These are phyloP conservation scores for Matsumurasca onukii DNA, from an alignment of 1,140 invertebrate genomes.

Conservation along the genomic window DNA sequence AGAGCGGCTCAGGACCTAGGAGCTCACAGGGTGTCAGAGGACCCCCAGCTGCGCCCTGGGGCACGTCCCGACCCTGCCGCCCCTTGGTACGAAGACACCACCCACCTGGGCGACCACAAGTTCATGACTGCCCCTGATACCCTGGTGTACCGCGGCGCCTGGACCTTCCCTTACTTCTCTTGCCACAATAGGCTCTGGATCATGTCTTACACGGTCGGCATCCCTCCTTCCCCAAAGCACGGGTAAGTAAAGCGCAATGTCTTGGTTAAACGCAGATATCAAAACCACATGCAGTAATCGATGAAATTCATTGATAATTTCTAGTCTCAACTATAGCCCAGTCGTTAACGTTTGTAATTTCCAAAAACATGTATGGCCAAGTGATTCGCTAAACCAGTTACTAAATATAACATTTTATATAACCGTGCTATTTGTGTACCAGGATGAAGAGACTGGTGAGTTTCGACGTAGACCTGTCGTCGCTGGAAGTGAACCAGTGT, in stretches of 20 bases:
- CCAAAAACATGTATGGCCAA: too few relatives aligned
- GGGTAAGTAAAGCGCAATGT: conserved; percentile 48
- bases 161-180: conserved; percentile 79
- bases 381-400: too few relatives aligned
- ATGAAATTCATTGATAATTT: too few relatives aligned
- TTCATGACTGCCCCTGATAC: conserved; percentile 62
- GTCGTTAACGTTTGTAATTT: too few relatives aligned
- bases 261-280: too few relatives aligned
- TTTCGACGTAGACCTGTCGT: conserved; percentile 80
- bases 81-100: conserved; percentile 55
- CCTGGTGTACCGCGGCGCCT: conserved; percentile 61
- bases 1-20: conserved; percentile 46
- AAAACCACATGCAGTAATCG: too few relatives aligned
- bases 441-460: conserved; percentile 75
- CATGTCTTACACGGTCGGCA: conserved; percentile 73
- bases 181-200: conserved; percentile 70
- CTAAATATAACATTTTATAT: too few relatives aligned
- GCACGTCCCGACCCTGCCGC: conserved; percentile 53
- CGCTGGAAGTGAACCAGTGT: conserved; percentile 84
- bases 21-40: conserved; percentile 52
- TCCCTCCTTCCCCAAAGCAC: conserved; percentile 61
- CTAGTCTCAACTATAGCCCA: too few relatives aligned
- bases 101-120: conserved; percentile 63
- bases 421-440: too few relatives aligned
- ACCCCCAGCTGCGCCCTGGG: conserved; percentile 53